These are phyloP conservation scores for Drosophila takahashii DNA, from an alignment of 1,140 invertebrate species.

Conservation along the genomic window DNA sequence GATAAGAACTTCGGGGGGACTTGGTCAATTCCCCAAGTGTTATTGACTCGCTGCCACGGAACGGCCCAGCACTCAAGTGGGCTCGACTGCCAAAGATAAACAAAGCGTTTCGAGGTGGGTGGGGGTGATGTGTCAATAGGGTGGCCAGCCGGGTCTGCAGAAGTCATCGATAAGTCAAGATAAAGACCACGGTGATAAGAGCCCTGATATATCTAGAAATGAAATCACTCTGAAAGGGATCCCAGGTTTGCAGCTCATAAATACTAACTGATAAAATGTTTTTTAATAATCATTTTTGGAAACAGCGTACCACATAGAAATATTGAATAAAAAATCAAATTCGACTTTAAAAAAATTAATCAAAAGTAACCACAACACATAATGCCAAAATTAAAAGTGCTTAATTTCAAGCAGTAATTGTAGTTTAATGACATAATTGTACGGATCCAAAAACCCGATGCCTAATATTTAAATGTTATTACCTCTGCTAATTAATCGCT, in stretches of 20 bases:
- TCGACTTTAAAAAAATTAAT: too few relatives aligned
- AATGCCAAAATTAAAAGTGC: too few relatives aligned
- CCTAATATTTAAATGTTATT: too few relatives aligned
- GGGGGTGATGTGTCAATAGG: constrained; percentile 17
- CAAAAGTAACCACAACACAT: too few relatives aligned
- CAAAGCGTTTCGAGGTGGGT: constrained; percentile 2
- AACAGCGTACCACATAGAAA: too few relatives aligned
- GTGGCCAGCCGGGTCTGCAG: constrained; percentile 38
- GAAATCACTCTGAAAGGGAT: background rate
- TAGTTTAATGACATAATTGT: too few relatives aligned
- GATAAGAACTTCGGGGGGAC: constrained; percentile 53
- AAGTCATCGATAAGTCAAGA: constrained; percentile 26
- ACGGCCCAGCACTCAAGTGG: constrained; percentile 52
- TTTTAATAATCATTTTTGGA: too few relatives aligned
- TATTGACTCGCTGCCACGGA: constrained; percentile 60
- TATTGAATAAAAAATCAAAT: too few relatives aligned
- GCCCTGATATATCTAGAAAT: constrained; percentile 4
- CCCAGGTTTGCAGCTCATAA: background rate
- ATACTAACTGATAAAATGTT: too few relatives aligned
- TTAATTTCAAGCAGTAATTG: too few relatives aligned
- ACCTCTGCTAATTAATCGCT: too few relatives aligned
- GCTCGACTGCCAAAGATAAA: constrained; percentile 66
- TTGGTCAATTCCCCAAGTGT: constrained; percentile 76
- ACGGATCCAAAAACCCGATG: too few relatives aligned
- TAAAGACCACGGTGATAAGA: constrained; percentile 10